Percentiles rank a stretch among this genome's conserved stretches.
These are phyloP conservation scores for Toxotes chatareus DNA, from an alignment of 2,113 vertebrate species.

Conservation along the genomic window DNA sequence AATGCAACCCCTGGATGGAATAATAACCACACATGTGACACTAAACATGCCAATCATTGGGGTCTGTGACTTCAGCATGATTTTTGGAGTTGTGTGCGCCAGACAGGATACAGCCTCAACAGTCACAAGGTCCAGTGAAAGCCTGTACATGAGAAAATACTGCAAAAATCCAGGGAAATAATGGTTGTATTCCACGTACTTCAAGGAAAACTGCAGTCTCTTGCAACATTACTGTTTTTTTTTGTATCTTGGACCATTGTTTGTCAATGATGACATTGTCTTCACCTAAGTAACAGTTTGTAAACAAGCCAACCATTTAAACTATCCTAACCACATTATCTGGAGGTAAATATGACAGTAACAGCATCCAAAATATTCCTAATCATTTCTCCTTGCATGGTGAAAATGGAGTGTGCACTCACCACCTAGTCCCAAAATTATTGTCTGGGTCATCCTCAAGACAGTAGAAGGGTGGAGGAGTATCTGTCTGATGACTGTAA, in stretches of 20 bases:
- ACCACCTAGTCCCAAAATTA: constrained; percentile 6
- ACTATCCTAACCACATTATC: not conserved
- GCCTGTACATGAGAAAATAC: constrained; percentile 17
- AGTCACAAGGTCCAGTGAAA: constrained; percentile 17
- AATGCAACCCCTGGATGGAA: constrained; percentile 56
- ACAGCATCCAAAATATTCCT: too few relatives aligned
- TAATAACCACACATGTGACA: constrained; percentile 67
- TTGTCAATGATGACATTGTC: not conserved
- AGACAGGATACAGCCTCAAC: constrained; percentile 17
- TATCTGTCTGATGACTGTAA: constrained; percentile 59
- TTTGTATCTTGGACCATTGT: not conserved
- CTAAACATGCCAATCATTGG: constrained; percentile 70
- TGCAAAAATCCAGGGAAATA: not conserved
- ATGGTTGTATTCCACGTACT: not conserved
- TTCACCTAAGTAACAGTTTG: too few relatives aligned
- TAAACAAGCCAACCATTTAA: too few relatives aligned
- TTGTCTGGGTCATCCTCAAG: constrained; percentile 39
- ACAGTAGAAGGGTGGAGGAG: constrained; percentile 43
- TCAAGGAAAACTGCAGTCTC: not conserved
- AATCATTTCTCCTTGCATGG: too few relatives aligned
- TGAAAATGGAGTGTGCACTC: too few relatives aligned
- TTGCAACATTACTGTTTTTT: not conserved
- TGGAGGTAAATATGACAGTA: too few relatives aligned
- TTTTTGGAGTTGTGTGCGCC: constrained; percentile 27
- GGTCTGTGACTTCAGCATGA: constrained; percentile 40